Conservation (phyloP, 2,888 invertebrate species). For the Eupithecia tripunctaria region DNA sequence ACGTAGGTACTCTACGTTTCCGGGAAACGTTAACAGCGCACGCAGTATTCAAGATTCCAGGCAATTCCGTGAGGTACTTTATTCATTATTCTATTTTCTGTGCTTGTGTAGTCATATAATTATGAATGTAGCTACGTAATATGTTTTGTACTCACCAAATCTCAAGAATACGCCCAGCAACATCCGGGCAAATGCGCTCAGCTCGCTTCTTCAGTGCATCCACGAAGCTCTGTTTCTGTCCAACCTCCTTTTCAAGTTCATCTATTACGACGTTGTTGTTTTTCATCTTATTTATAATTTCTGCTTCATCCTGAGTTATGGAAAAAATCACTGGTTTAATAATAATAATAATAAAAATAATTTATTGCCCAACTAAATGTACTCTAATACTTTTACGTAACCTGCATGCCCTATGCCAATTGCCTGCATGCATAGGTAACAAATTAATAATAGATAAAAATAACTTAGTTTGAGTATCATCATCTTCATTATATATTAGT, state of each 20-base stretch:
- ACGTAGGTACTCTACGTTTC: not conserved
- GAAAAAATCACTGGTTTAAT: not conserved
- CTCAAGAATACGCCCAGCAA: conserved; percentile 60
- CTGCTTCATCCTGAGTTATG: conserved; percentile 57
- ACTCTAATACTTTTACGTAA: too few species aligned
- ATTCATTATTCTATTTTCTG: not conserved
- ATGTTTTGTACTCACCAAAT: conserved; percentile 53
- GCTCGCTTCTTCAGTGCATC: conserved; percentile 53
- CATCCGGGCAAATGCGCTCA: conserved; percentile 46
- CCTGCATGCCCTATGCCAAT: too few species aligned
- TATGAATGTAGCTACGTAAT: not conserved
- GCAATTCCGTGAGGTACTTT: not conserved
- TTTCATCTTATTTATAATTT: conserved; percentile 56
- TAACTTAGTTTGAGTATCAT: too few species aligned
- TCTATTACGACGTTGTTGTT: conserved; percentile 47
- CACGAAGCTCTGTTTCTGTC: conserved; percentile 50
- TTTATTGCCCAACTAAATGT: too few species aligned
- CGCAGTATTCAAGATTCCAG: not conserved
- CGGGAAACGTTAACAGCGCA: not conserved
- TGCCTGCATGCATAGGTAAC: too few species aligned
- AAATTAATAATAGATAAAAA: not conserved
- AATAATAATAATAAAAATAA: too few species aligned
- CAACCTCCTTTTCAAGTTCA: conserved; percentile 51
- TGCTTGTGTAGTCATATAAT: not conserved
- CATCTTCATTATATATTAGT: too few species aligned